Evolutionary conservation across 2,797 vertebrate species (phyloP).

Genomic region (Macroramphosus scolopax): DNA sequence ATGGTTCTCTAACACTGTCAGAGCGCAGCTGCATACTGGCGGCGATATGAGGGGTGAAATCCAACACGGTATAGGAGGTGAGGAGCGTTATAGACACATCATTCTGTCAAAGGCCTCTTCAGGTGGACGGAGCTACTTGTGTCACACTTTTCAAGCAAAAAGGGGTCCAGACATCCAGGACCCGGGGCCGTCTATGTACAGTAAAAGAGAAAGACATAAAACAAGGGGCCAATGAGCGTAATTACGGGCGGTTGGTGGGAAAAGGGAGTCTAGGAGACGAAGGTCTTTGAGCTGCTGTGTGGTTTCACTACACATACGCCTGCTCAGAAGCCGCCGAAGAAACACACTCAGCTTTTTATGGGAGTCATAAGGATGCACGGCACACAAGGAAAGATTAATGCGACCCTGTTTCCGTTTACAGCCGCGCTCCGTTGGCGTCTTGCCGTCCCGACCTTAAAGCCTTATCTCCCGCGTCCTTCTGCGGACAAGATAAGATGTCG

Average conservation of each 20-base stretch:
- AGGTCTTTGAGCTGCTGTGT: conserved; percentile 66
- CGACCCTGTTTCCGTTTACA: conserved; percentile 74
- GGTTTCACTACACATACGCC: conserved; percentile 71
- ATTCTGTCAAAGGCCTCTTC: conserved; percentile 16
- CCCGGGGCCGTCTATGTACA: conserved; percentile 39
- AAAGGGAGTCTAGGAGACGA: conserved; percentile 52
- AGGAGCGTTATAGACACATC: conserved; percentile 34
- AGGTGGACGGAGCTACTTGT: conserved; percentile 32
- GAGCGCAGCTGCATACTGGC: conserved; percentile 38
- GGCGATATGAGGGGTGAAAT: conserved; percentile 43
- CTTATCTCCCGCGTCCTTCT: no score
- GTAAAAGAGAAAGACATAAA: conserved; percentile 72
- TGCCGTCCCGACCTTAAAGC: no score
- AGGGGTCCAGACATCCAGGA: conserved; percentile 39
- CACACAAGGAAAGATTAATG: conserved; percentile 73
- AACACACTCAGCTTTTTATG: conserved; percentile 78
- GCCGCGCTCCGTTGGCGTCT: conserved; percentile 63
- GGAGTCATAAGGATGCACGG: conserved; percentile 73
- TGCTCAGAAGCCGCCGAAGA: conserved; percentile 72
- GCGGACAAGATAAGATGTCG: no score
- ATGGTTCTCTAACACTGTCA: conserved; percentile 47
- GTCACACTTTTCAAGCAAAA: conserved; percentile 8
- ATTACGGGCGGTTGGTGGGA: conserved; percentile 72
- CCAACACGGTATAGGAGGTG: conserved; percentile 25
- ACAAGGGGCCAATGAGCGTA: conserved; percentile 65